A percentile compares a stretch with the other conserved stretches of the same genome.
Evolutionary conservation across 2,888 invertebrate genomes (phyloP).

Genomic region (Hipparchia sbordonii): DNA sequence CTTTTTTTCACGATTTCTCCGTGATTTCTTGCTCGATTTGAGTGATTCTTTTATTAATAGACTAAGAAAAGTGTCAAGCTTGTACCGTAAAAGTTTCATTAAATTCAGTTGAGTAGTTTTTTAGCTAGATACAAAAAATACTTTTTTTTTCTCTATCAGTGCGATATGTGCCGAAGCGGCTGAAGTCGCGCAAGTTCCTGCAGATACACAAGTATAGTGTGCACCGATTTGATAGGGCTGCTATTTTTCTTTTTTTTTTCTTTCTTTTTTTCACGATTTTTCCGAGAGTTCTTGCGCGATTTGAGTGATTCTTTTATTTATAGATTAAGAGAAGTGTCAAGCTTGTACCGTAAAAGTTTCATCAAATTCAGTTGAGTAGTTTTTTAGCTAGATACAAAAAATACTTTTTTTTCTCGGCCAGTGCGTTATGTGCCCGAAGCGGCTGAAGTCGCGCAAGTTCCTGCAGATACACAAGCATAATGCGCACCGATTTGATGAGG

Average conservation of each 20-base stretch:
- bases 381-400: not conserved
- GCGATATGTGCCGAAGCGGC: constrained; percentile 72
- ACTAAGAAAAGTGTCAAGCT: not conserved
- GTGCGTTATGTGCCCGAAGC: constrained; percentile 76
- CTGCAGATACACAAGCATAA: constrained; percentile 77
- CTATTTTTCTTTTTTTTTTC: too few species aligned
- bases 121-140: not conserved
- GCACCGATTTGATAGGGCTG: constrained; percentile 44
- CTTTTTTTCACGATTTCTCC: not conserved
- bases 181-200: constrained; percentile 74
- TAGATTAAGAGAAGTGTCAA: not conserved
- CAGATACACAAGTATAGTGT: constrained; percentile 77
- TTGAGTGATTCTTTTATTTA: not conserved
- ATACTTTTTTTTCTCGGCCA: constrained; percentile 38
- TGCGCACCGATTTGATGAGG: constrained; percentile 51
- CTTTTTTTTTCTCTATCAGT: constrained; percentile 48
- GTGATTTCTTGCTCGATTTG: not conserved
- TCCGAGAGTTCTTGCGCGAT: not conserved
- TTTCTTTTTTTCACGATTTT: not conserved
- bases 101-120: not conserved
- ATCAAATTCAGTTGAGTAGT: not conserved
- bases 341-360: not conserved
- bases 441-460: constrained; percentile 72
- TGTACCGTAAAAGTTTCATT: not conserved
- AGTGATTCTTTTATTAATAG: not conserved